phyloP scores from a whole-genome alignment of 2,888 invertebrate species.

The Drosophila lutescens region DNA sequence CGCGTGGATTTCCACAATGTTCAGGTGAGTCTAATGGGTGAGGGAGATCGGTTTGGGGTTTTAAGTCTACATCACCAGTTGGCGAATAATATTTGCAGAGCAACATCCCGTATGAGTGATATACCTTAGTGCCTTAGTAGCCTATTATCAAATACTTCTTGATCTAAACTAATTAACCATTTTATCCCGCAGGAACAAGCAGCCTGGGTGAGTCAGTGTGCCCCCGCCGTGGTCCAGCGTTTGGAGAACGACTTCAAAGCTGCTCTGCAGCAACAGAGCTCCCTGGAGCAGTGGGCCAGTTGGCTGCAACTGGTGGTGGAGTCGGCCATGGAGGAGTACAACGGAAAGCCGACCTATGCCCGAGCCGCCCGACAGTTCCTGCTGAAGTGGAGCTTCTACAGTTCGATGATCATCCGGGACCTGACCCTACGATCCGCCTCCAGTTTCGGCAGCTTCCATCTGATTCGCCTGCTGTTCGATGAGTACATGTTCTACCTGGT shows the following conservation, averaged over 20 bases:
- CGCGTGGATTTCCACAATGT: constrained; percentile 99
- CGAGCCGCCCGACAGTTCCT: constrained; percentile 96
- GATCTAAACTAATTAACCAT: not conserved
- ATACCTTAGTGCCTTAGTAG: no score
- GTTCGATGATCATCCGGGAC: constrained; percentile 99
- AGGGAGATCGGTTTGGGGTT: not conserved
- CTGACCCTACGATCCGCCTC: constrained; percentile 97
- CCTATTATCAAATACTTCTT: not conserved
- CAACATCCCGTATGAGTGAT: not conserved
- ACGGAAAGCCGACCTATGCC: constrained; percentile 92
- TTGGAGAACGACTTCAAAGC: constrained; percentile 96
- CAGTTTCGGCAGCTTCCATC: constrained; percentile 99
- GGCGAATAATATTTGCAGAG: not conserved
- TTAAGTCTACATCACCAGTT: no score
- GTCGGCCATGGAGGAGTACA: constrained; percentile 94
- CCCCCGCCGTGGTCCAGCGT: constrained; percentile 90
- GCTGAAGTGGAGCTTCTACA: constrained; percentile 99
- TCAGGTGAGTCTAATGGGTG: constrained; percentile 86
- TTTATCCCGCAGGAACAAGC: constrained; percentile 87
- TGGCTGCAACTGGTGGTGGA: constrained; percentile 98
- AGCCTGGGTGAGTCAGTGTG: constrained; percentile 99
- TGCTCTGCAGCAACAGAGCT: constrained; percentile 95
- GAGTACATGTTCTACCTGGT: constrained; percentile 99
- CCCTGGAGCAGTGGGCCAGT: constrained; percentile 98
- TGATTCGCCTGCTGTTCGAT: constrained; percentile 98